Conservation (phyloP, 2,888 invertebrate genomes). For the Trichogramma dendrolimi region DNA sequence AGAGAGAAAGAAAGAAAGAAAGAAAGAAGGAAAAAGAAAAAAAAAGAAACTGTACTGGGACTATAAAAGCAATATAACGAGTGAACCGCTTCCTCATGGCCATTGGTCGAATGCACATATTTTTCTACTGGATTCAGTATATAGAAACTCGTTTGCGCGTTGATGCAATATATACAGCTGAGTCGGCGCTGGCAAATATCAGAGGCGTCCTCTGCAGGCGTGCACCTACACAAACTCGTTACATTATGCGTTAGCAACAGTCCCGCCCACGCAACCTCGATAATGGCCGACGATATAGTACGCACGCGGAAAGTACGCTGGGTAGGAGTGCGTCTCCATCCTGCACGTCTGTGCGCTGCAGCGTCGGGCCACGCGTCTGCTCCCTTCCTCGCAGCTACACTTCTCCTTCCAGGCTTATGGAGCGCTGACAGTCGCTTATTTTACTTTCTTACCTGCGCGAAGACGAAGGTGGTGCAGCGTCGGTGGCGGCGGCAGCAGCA, state of each 20-base stretch:
- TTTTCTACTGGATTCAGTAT: no score
- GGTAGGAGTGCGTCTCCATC: conserved; percentile 49
- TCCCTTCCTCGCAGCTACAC: conserved; percentile 19
- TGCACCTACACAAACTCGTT: no score
- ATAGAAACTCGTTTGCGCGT: no score
- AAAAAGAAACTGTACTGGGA: no score
- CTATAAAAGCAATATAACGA: conserved; percentile 3
- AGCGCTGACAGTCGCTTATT: conserved; percentile 1
- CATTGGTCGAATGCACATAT: conserved; percentile 8
- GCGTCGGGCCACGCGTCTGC: conserved; percentile 3
- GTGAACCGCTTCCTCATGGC: conserved; percentile 2
- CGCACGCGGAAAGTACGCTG: conserved; percentile 32
- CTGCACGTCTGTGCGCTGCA: conserved; percentile 13
- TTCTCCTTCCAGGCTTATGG: no score
- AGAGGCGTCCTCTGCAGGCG: background rate
- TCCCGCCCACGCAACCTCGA: conserved; percentile 50
- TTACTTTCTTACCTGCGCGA: conserved; percentile 31
- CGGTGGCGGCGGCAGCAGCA: no score
- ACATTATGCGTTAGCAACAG: conserved; percentile 32
- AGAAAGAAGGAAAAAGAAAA: background rate
- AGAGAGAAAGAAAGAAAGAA: background rate
- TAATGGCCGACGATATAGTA: conserved; percentile 49
- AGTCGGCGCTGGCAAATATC: no score
- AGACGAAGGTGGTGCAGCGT: no score
- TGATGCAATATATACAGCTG: no score